These are phyloP conservation scores for Lepidocyrtoides sp. DNA, from an alignment of 2,888 invertebrate species.

Conservation along the genomic window DNA sequence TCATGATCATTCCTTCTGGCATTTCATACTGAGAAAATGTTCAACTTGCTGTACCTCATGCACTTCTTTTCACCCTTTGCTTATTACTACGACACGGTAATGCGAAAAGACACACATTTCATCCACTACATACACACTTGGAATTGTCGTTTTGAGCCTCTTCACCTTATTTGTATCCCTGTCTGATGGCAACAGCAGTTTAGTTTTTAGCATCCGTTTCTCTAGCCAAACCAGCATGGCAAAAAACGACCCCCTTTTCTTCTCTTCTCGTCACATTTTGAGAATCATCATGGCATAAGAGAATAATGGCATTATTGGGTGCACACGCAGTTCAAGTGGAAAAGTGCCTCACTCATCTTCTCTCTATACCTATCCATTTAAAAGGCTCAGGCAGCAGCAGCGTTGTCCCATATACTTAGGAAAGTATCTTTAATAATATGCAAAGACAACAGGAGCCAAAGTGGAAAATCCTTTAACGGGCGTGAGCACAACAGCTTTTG, in stretches of 20 bases:
- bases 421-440: constrained; percentile 39
- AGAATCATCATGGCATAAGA: constrained; percentile 66
- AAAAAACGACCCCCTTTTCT: neutral
- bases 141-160: constrained; percentile 52
- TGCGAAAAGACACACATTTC: constrained; percentile 54
- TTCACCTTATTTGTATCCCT: constrained; percentile 78
- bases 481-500: neutral
- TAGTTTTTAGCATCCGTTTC: constrained; percentile 56
- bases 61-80: neutral
- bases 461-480: constrained; percentile 48
- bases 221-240: neutral
- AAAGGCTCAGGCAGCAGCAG: constrained; percentile 30
- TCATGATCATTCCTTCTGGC: constrained; percentile 15
- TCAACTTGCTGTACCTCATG: too few species aligned
- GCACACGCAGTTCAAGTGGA: constrained; percentile 78
- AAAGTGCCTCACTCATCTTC: constrained; percentile 73
- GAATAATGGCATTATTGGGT: constrained; percentile 79
- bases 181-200: constrained; percentile 35
- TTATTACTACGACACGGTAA: constrained; percentile 44
- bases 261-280: constrained; percentile 35
- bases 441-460: constrained; percentile 59
- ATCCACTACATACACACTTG: constrained; percentile 51
- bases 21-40: neutral
- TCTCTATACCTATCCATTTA: neutral
- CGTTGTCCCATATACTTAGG: neutral